phyloP scores from a whole-genome alignment of 1,140 invertebrate species.

The Euura lappo region DNA sequence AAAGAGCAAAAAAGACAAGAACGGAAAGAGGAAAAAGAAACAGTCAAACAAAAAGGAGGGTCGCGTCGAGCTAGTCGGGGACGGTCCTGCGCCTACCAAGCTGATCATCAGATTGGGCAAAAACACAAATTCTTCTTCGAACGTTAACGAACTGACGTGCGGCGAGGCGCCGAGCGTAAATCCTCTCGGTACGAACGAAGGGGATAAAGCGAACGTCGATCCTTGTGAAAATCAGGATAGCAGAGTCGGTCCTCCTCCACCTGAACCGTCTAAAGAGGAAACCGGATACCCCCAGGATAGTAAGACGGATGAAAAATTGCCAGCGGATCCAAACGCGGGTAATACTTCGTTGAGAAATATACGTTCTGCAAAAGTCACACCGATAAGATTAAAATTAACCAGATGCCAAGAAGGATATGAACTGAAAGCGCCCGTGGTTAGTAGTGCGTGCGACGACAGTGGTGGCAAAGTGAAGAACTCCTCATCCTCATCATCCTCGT shows the following conservation, averaged over 20 bases:
- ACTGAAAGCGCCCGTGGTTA: slow-evolving; percentile 53
- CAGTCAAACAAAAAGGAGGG: slow-evolving; percentile 66
- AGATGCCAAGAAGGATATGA: slow-evolving; percentile 76
- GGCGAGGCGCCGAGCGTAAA: slow-evolving; percentile 16
- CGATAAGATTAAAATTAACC: slow-evolving; percentile 82
- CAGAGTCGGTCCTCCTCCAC: slow-evolving; percentile 24
- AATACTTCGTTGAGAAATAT: slow-evolving; percentile 62
- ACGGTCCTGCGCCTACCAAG: slow-evolving; percentile 68
- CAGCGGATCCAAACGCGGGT: slow-evolving; percentile 47
- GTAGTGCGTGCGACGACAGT: slow-evolving; percentile 65
- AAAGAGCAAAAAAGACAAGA: slow-evolving; percentile 66
- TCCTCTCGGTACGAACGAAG: neutral
- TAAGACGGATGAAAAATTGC: slow-evolving; percentile 55
- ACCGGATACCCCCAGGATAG: slow-evolving; percentile 50
- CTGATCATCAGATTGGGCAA: slow-evolving; percentile 71
- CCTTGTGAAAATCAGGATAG: slow-evolving; percentile 12
- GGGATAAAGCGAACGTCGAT: slow-evolving; percentile 22
- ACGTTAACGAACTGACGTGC: slow-evolving; percentile 13
- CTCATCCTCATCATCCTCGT: slow-evolving; percentile 4
- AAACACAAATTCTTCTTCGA: slow-evolving; percentile 29
- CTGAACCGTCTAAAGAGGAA: slow-evolving; percentile 60
- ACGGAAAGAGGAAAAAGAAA: slow-evolving; percentile 67
- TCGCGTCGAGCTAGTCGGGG: slow-evolving; percentile 67
- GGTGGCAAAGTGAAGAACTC: slow-evolving; percentile 47
- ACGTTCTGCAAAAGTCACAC: slow-evolving; percentile 72